Conservation (phyloP, 2,113 vertebrate genomes). For the Erythrocebus patas region DNA sequence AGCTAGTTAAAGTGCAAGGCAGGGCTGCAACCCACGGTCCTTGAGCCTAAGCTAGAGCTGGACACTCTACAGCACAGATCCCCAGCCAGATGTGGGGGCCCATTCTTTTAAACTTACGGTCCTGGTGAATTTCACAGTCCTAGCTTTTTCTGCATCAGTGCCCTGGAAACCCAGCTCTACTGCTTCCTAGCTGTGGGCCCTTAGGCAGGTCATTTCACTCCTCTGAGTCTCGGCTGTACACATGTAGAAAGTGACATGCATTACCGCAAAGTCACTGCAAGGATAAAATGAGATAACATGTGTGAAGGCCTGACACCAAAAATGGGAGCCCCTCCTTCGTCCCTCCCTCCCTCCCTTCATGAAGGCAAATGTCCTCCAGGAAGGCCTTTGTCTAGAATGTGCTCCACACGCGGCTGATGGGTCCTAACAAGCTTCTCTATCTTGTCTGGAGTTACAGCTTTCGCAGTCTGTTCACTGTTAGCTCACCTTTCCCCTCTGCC, state of each 20-base stretch:
- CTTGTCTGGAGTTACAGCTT: background rate
- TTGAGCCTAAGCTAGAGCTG: background rate
- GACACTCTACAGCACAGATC: fast-evolving
- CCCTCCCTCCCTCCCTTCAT: background rate
- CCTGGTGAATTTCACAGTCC: background rate
- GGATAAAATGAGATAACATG: background rate
- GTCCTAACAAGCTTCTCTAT: background rate
- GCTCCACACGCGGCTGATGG: background rate
- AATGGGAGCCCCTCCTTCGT: background rate
- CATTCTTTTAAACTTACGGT: background rate
- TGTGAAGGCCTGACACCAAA: background rate
- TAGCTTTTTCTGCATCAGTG: fast-evolving
- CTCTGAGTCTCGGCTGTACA: background rate
- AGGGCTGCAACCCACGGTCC: background rate
- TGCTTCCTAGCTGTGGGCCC: background rate
- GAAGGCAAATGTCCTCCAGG: background rate
- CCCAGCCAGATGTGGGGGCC: background rate
- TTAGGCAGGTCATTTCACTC: background rate
- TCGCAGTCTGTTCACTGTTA: background rate
- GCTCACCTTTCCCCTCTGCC: background rate
- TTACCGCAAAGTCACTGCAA: background rate
- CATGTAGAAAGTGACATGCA: fast-evolving
- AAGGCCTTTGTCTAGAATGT: fast-evolving
- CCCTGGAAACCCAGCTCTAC: background rate
- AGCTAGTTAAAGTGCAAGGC: no score